Base-by-base conservation (phyloP, 1,140 invertebrate species). In the Eumaeus atala region DNA sequence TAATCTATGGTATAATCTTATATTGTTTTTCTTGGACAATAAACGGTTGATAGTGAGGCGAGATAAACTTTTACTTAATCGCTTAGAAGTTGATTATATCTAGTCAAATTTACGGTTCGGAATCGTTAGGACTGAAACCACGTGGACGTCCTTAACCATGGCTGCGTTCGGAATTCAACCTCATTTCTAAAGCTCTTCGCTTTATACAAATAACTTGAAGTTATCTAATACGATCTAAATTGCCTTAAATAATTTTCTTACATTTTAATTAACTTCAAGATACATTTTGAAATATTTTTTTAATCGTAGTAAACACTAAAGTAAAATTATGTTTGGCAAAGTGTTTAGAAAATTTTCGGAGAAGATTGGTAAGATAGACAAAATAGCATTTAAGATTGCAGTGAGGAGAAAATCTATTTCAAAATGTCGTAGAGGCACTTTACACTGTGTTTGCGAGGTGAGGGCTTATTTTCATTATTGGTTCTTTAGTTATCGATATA, bases 401-500 rank as follows among this genome's bases (percentile, higher is more conserved):
- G 51, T 78, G 34, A 66, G 62, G n/a, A 67, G 71, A 64, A 62
- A 54, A 66, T 70, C 51, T 10, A 58, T 76, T 56, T 75, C 77
- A 4, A 69, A 71, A 51, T 71, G 68, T 42, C 58, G 74, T 36
- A 65, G 77, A 44, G 62, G 72, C n/a, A 79, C 74, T 4, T 56
- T 79, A 44, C 70, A 81, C 58, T 78, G 75, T 28, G 63, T 80
- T 52, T 70, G 70, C 12, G 74, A 81, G 81, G 81, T 84, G 65
- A 80, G 72, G 12, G 12, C 14, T 40, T 14, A 40, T 28, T 28
- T 28, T 28, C n/a, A n/a, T n/a, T n/a, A n/a, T n/a, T n/a, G n/a
- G n/a, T n/a, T n/a, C n/a, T n/a, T n/a, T n/a, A n/a, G n/a, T n/a
- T n/a, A n/a, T n/a, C n/a, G n/a, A n/a, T n/a, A n/a, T n/a, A n/a